Conservation (phyloP, 2,888 invertebrate genomes). For the Thereva unica region DNA sequence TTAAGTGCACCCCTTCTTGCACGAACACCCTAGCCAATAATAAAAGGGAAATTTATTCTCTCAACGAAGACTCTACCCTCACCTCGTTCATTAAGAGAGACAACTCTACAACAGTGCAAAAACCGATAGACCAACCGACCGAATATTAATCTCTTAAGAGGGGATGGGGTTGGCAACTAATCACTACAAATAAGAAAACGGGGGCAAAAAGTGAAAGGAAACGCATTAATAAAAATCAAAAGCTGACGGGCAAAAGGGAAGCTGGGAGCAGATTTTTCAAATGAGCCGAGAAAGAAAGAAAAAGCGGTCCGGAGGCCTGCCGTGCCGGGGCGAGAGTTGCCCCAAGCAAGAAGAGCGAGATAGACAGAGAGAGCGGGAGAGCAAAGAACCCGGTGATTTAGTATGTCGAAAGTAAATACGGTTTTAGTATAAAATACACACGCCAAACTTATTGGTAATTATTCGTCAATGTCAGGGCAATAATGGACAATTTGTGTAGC, state of each 20-base stretch:
- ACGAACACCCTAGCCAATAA: no score
- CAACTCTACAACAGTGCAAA: neutral
- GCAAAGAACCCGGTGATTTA: constrained; percentile 22
- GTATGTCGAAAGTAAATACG: constrained; percentile 33
- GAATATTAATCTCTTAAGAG: constrained; percentile 39
- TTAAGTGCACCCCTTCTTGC: no score
- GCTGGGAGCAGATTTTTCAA: constrained; percentile 32
- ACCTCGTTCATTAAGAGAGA: no score
- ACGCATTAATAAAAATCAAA: constrained; percentile 42
- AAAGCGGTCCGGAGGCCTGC: constrained; percentile 17
- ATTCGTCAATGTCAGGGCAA: constrained; percentile 41
- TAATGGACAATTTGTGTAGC: constrained; percentile 42
- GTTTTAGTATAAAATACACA: constrained; percentile 23
- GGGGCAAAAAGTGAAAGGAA: constrained; percentile 40
- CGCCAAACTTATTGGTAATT: constrained; percentile 41
- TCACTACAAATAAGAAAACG: constrained; percentile 41
- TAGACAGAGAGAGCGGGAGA: neutral
- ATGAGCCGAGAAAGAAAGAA: constrained; percentile 35
- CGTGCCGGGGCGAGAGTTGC: neutral
- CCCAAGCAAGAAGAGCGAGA: neutral
- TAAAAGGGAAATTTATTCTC: no score
- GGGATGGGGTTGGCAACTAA: constrained; percentile 31
- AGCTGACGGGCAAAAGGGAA: constrained; percentile 28
- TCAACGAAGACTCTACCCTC: no score
- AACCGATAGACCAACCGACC: constrained; percentile 13